Evolutionary conservation across 2,888 invertebrate species (phyloP), one percentile per base, ranked within the genome.

Genomic region (Gibbula magus): DNA sequence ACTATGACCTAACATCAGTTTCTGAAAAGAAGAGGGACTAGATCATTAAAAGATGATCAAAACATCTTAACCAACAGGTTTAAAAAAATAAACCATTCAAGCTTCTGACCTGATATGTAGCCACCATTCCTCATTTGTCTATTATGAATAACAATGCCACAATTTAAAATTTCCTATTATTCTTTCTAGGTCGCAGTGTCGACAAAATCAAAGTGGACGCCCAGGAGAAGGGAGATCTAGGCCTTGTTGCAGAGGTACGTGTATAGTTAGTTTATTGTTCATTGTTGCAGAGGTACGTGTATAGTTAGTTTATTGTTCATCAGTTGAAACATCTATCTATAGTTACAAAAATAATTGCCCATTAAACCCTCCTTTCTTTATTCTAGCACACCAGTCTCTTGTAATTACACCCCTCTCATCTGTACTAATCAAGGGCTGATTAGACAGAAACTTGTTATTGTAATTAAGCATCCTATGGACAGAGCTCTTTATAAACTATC

Each of bases 201-300:
- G 95, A 96, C 45, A 96, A 97, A 75, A 96, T 99, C 78, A 96
- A 96, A 93, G 93, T 95, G 0, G 96, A 96, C 86, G 94, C 95
- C 0, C 95, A 95, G 82, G 93, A 93, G 79, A 95, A 95, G 76
- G 99, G 99, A 0, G 99, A 99, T 94, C 94, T 99, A 79, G 99
- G 99, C 5, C 93, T 96, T 25, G 97, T 97, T 10, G 99, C 98
- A 0, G 97, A 98, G 94, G 95, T 95, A 88, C 75, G 83, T 45
- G 1, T 13, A 1, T 10, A 4, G 45, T 10, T 13, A 45, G 5
- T 45, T 13, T 13, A 10, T 45, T n/a, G n/a, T n/a, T n/a, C 5
- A 93, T 96, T 25, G 97, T 97, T 10, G 99, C 98, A 0, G 97
- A 98, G 94, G 95, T 95, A 88, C 75, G 83, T 45, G 1, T 13